Percentiles rank a stretch among this genome's conserved stretches.
These are phyloP conservation scores for Heliocidaris tuberculata DNA, from an alignment of 35 echinoderm and acorn worm species.

Conservation along the genomic window DNA sequence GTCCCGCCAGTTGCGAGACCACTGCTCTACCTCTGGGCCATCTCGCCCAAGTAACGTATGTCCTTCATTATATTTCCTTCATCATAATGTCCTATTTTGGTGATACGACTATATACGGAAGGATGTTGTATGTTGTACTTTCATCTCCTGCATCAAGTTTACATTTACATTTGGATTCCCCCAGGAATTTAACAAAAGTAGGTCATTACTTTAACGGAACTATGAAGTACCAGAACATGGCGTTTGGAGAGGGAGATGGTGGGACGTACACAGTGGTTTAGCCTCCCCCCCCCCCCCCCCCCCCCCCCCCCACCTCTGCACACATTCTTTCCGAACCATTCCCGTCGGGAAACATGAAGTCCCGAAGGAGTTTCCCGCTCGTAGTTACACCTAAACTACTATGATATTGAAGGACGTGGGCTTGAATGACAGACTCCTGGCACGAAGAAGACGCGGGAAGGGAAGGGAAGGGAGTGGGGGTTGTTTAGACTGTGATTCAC, in stretches of 20 bases:
- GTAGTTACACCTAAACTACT: neutral
- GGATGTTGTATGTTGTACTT: too few species aligned
- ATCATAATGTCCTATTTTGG: too few species aligned
- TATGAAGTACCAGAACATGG: too few species aligned
- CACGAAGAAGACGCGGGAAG: neutral
- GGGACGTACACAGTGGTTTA: neutral
- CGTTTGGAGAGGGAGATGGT: neutral
- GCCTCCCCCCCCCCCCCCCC: too few species aligned
- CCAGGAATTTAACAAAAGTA: neutral
- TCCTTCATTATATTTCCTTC: too few species aligned
- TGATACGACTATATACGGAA: too few species aligned
- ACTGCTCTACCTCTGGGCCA: too few species aligned
- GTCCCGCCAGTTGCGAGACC: too few species aligned
- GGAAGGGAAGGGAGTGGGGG: constrained; percentile 46
- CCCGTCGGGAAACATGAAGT: neutral
- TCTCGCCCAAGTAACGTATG: too few species aligned
- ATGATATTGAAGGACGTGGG: neutral
- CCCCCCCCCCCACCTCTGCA: neutral
- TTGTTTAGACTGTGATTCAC: constrained; percentile 36
- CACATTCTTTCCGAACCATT: neutral
- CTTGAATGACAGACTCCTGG: neutral
- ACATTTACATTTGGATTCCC: neutral
- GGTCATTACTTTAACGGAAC: too few species aligned
- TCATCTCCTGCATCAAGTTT: neutral
- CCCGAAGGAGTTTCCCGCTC: neutral